A percentile compares a stretch with the other conserved stretches of the same genome.
phyloP scores from a whole-genome alignment of 2,888 invertebrate species.

The Alitta virens region DNA sequence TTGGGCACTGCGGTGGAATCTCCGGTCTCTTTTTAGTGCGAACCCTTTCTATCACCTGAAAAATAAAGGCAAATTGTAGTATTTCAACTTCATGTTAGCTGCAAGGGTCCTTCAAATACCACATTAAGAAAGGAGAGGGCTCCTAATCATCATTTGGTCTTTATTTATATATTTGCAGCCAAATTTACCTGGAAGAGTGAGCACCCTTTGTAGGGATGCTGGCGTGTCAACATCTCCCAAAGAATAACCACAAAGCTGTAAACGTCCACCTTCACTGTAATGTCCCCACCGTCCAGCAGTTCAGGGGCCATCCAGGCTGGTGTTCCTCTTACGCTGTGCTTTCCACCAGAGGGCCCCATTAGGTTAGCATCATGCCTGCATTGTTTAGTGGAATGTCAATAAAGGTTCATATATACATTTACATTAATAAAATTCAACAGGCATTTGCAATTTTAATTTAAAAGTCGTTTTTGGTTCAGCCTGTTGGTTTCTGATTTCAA shows the following conservation, averaged over 20 bases:
- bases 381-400: no score
- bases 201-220: conserved; percentile 42
- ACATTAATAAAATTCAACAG: no score
- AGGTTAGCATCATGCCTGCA: conserved; percentile 46
- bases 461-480: no score
- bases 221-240: conserved; percentile 52
- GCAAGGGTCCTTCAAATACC: no score
- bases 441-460: no score
- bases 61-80: no score
- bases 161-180: no score
- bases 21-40: conserved; percentile 40
- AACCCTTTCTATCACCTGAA: conserved; percentile 43
- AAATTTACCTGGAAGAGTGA: conserved; percentile 49
- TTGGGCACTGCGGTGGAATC: conserved; percentile 41
- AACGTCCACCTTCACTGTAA: conserved; percentile 48
- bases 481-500: no score
- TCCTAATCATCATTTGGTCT: no score
- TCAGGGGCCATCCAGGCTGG: conserved; percentile 55
- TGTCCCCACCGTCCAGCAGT: conserved; percentile 43
- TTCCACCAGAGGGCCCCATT: conserved; percentile 27
- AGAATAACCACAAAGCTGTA: conserved; percentile 50
- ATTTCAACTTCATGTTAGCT: no score
- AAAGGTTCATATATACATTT: no score
- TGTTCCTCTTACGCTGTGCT: conserved; percentile 27
- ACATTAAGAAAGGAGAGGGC: no score